Evolutionary conservation across 1,140 invertebrate genomes (phyloP), one percentile per base, ranked within the genome.

Genomic region (Rhopalosiphum padi): DNA sequence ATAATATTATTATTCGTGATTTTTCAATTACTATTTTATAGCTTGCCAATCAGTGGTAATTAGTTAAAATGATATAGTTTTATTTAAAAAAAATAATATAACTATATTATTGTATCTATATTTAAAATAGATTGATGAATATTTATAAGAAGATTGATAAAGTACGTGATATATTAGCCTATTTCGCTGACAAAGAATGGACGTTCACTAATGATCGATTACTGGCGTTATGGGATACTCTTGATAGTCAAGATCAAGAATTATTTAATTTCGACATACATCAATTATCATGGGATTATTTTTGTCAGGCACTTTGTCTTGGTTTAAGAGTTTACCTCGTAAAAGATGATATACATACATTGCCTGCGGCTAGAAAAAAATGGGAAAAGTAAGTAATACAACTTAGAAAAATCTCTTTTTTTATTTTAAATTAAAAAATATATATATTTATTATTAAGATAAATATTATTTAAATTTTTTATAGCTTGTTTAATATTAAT

Each of bases 101-200:
- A 68, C 25, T 15, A 46, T 25, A 86, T 48, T n/a, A 30, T 48
- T 35, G 86, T 53, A 18, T 88, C 35, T 35, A 18, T 85, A 30
- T 60, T 30, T 41, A 0, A 37, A 89, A 55, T 95, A 98, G 97
- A 95, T 96, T 98, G 96, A 95, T 96, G 55, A 96, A 96, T 94
- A 96, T 97, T 21, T 98, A 98, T 94, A 96, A 96, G 43, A 97
- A 97, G 95, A 96, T 98, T 82, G 96, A 97, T 94, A 97, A 97
- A 94, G 97, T 97, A 89, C 96, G 97, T 37, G 95, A 96, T 41
- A 96, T 97, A 7, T 95, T 98, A 30, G 96, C 97, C 82, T 98
- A 97, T 95, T 98, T 98, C 94, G 96, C 96, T n/a, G 95, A 96
- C 0, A 95, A 96, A 83, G 95, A 97, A 94, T 98, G 97, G 96